Conservation (phyloP, 1,140 invertebrate species). For the Cylas formicarius region DNA sequence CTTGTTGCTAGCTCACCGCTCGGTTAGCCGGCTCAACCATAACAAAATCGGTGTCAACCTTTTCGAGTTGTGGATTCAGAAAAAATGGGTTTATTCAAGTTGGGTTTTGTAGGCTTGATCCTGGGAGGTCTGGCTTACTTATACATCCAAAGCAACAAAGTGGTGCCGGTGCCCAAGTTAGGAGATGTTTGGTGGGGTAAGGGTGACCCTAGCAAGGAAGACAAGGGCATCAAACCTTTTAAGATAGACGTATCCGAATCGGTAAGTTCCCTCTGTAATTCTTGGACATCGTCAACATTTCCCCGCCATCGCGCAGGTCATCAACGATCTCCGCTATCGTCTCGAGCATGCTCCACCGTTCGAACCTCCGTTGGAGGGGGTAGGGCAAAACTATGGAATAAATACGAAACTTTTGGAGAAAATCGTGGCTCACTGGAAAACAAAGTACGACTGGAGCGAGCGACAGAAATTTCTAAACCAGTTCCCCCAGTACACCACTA, state of each 20-base stretch:
- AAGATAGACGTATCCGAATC: slow-evolving; percentile 43
- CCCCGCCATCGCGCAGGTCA: slow-evolving; percentile 49
- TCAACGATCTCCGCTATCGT: slow-evolving; percentile 54
- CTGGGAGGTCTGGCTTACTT: not conserved
- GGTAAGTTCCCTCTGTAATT: too few relatives aligned
- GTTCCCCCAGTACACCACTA: slow-evolving; percentile 63
- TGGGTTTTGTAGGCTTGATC: slow-evolving; percentile 1
- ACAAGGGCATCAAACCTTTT: slow-evolving; percentile 44
- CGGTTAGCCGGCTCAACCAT: too few relatives aligned
- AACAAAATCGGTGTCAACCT: too few relatives aligned
- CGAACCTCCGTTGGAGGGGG: slow-evolving; percentile 56
- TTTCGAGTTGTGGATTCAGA: too few relatives aligned
- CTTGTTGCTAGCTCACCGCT: too few relatives aligned
- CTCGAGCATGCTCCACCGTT: slow-evolving; percentile 49
- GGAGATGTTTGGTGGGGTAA: slow-evolving; percentile 45
- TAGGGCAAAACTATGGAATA: slow-evolving; percentile 68
- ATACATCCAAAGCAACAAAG: slow-evolving; percentile 5
- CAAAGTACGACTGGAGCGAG: slow-evolving; percentile 65
- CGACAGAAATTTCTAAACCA: slow-evolving; percentile 60
- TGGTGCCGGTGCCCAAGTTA: slow-evolving; percentile 17
- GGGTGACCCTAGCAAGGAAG: slow-evolving; percentile 33
- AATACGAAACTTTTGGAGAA: slow-evolving; percentile 59
- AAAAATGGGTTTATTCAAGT: slow-evolving; percentile 3
- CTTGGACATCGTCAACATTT: slow-evolving; percentile 55
- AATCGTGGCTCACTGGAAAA: slow-evolving; percentile 70